Conservation (phyloP, 2,888 invertebrate species). For the Zygaena filipendulae region DNA sequence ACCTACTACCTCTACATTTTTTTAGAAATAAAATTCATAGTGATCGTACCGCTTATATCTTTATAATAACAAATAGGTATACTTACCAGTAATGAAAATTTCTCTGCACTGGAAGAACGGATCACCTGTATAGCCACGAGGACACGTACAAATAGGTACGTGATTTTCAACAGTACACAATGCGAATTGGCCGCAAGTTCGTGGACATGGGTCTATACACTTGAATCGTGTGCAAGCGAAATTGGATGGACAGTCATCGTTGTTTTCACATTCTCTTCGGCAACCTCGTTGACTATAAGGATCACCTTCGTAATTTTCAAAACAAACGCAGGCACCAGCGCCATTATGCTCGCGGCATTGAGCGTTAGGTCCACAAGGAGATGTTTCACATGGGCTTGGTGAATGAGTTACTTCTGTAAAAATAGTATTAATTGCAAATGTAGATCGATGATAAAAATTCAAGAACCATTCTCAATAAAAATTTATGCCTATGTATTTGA, state of each 20-base stretch:
- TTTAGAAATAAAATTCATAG: not conserved
- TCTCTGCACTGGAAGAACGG: slow-evolving; percentile 82
- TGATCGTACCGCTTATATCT: no score
- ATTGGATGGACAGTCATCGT: slow-evolving; percentile 77
- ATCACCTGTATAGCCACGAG: slow-evolving; percentile 81
- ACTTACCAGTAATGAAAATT: slow-evolving; percentile 48
- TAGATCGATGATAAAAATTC: no score
- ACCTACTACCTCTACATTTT: not conserved
- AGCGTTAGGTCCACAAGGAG: slow-evolving; percentile 87
- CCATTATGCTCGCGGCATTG: slow-evolving; percentile 85
- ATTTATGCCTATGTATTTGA: not conserved
- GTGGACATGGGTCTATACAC: slow-evolving; percentile 87
- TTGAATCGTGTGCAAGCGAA: slow-evolving; percentile 84
- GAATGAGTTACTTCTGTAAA: slow-evolving; percentile 72
- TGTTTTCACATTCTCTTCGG: slow-evolving; percentile 81
- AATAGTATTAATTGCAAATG: no score
- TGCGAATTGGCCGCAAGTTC: slow-evolving; percentile 84
- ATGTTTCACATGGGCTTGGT: slow-evolving; percentile 82
- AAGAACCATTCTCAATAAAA: no score
- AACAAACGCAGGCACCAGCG: slow-evolving; percentile 87
- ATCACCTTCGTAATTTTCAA: slow-evolving; percentile 82
- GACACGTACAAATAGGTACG: slow-evolving; percentile 81
- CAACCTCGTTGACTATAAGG: slow-evolving; percentile 80
- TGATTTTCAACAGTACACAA: slow-evolving; percentile 83
- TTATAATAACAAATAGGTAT: no score